Evolutionary conservation across 2,888 invertebrate genomes (phyloP).

Genomic region (Ophion obscuratus): DNA sequence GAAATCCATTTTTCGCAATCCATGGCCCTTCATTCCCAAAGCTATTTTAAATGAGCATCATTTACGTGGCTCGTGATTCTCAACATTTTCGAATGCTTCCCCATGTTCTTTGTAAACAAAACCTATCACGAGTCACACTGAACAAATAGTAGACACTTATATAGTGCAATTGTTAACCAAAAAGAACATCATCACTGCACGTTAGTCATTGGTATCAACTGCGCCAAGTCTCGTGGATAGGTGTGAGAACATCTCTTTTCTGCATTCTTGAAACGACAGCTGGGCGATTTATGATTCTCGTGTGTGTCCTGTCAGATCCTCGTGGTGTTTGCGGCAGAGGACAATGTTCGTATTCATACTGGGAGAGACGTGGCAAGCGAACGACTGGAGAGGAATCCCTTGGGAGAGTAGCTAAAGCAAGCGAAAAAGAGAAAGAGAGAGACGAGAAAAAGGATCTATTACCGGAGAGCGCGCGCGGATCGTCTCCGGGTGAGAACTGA

Average conservation of each 20-base stretch:
- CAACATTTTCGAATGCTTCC: not conserved
- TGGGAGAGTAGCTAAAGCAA: constrained; percentile 37
- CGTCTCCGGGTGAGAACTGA: constrained; percentile 82
- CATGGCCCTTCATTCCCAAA: not conserved
- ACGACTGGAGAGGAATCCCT: constrained; percentile 15
- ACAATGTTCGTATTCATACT: constrained; percentile 19
- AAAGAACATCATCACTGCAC: not conserved
- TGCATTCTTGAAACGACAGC: not conserved
- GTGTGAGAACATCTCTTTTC: not conserved
- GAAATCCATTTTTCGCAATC: not conserved
- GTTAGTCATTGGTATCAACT: not conserved
- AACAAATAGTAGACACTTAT: not conserved
- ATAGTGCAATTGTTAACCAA: not conserved
- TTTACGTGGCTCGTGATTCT: not conserved
- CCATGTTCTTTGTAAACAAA: not conserved
- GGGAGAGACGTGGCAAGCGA: constrained; percentile 16
- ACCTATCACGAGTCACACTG: not conserved
- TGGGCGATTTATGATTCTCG: not conserved
- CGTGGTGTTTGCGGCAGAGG: constrained; percentile 28
- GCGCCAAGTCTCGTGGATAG: constrained; percentile 6
- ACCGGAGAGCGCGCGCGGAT: constrained; percentile 68
- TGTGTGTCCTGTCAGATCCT: constrained; percentile 34
- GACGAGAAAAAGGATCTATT: constrained; percentile 55
- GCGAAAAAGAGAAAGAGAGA: constrained; percentile 40
- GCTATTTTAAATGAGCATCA: not conserved